Evolutionary conservation across 2,113 vertebrate species (phyloP), one percentile per base, ranked within the genome.

Genomic region (Lampris incognitus): DNA sequence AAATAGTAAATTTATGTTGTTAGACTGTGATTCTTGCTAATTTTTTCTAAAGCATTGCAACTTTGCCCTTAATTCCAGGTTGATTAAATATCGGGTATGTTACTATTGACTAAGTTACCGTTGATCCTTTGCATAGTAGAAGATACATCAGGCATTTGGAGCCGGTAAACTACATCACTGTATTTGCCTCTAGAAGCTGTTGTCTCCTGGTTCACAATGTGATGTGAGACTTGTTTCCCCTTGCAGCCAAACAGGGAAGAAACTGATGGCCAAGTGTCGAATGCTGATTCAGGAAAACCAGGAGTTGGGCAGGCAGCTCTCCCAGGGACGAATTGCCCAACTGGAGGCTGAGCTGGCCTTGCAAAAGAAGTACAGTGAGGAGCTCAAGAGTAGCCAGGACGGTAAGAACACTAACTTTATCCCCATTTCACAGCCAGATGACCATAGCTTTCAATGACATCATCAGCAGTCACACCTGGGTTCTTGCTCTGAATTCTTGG

Each of bases 251-350:
- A 99, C 98, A 88, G 98, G 98, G 90, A 99, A 99, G 97, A 99
- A 99, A 93, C 96, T 99, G 97, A 99, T 99, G 98, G 97, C 98
- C 94, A 99, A 99, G 94, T 99, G 98, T 95, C 97, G 98, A 92
- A 99, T 99, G 98, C 96, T 99, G 95, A 99, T 99, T 95, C 98
- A 99, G 94, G 98, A 99, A 94, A 99, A 99, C 93, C 98, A 99
- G 94, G 98, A 99, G 92, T 88, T 99, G 93, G 98, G 98, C 85
- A 95, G 98, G 91, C 98, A 99, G 94, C 95, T 99, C 88, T 99
- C 98, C 89, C 98, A 99, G 95, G 98, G 98, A 81, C 97, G 98
- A 83, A 98, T 99, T 90, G 98, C 98, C 89, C 98, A 99, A 89
- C 96, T 99, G 93, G 98, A 99, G 94, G 98, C 98, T 65, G 98